Conservation (phyloP, 2,113 vertebrate genomes). For the Leptodactylus fuscus region DNA sequence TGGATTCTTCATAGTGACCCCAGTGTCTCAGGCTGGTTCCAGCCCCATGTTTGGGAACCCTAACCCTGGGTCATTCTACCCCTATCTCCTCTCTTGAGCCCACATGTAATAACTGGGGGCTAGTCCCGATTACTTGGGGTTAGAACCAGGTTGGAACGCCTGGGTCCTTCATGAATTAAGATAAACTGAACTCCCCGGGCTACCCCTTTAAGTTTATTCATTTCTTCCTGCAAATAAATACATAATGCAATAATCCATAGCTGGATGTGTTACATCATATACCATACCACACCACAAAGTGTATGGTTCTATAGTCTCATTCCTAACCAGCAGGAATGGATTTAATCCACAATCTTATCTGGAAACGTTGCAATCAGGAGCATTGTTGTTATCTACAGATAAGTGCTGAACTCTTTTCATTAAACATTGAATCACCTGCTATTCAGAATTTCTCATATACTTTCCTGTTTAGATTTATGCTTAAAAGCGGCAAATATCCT, state of each 20-base stretch:
- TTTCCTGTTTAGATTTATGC: neutral
- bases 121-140: too few species aligned
- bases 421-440: neutral
- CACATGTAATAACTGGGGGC: too few species aligned
- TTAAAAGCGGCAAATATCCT: neutral
- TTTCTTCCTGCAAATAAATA: neutral
- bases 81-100: too few species aligned
- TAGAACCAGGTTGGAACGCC: too few species aligned
- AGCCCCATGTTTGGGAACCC: too few species aligned
- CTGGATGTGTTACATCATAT: neutral
- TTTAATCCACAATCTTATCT: neutral
- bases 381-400: neutral
- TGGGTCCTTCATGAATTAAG: too few species aligned
- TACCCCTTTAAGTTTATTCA: too few species aligned
- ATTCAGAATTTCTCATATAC: neutral
- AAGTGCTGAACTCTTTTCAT: neutral
- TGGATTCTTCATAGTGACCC: too few species aligned
- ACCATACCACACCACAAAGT: too few species aligned
- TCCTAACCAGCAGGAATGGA: neutral
- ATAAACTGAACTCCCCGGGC: too few species aligned
- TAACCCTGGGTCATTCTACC: too few species aligned
- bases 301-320: neutral
- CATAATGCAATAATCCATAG: neutral
- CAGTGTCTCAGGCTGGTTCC: too few species aligned
- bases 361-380: neutral